A percentile compares a stretch with the other conserved stretches of the same genome.
Evolutionary conservation across 2,797 vertebrate genomes (phyloP).

Genomic region (Clarias pachynema): DNA sequence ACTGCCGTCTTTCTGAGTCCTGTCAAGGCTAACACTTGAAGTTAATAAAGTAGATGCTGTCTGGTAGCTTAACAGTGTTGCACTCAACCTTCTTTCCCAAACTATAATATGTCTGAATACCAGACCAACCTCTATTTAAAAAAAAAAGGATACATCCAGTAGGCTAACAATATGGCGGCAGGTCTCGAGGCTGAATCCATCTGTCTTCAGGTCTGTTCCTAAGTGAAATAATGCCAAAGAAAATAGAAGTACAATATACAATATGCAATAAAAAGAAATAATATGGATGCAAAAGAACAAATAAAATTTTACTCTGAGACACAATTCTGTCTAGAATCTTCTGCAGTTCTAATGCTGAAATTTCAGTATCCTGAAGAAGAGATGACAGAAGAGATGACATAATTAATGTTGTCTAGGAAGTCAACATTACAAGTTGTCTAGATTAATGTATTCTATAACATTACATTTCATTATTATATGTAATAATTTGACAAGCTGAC

Average conservation of each 20-base stretch:
- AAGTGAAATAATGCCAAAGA: slow-evolving; percentile 12
- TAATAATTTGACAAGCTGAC: slow-evolving; percentile 53
- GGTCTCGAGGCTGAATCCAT: slow-evolving; percentile 75
- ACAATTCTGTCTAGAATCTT: slow-evolving; percentile 82
- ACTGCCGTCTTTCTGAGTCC: slow-evolving; percentile 72
- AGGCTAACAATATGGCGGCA: slow-evolving; percentile 74
- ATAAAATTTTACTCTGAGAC: slow-evolving; percentile 78
- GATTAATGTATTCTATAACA: not conserved
- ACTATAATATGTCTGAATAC: not conserved
- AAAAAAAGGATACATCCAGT: slow-evolving; percentile 75
- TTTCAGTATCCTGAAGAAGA: slow-evolving; percentile 79
- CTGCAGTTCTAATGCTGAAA: slow-evolving; percentile 84
- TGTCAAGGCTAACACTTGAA: slow-evolving; percentile 33
- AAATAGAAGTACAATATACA: not conserved
- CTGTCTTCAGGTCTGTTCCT: slow-evolving; percentile 74
- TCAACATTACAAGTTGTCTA: no score
- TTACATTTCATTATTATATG: no score
- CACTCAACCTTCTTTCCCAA: not conserved
- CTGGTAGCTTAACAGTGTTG: not conserved
- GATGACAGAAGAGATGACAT: not conserved
- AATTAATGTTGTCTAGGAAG: not conserved
- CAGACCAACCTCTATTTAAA: not conserved
- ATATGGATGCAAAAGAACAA: not conserved
- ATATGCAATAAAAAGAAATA: not conserved
- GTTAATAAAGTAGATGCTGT: not conserved